phyloP scores from a whole-genome alignment of 2,797 vertebrate species.

The Agapornis canus region DNA sequence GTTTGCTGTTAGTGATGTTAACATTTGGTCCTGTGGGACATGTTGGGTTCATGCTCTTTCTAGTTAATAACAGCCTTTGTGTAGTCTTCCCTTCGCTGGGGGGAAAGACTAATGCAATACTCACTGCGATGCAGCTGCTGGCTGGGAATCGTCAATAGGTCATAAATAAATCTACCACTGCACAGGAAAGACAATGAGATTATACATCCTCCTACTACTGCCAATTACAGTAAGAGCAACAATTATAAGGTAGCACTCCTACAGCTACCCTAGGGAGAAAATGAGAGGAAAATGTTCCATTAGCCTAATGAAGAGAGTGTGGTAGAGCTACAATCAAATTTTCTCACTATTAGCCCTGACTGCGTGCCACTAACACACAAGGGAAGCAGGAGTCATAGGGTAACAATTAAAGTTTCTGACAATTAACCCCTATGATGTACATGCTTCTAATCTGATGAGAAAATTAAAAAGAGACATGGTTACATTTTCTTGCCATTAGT shows the following conservation, averaged over 20 bases:
- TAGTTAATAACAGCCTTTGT: conserved; percentile 75
- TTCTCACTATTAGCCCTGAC: conserved; percentile 78
- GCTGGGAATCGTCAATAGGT: conserved; percentile 76
- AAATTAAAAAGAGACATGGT: conserved; percentile 61
- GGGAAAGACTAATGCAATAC: conserved; percentile 75
- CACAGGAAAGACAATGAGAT: conserved; percentile 83
- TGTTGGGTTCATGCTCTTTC: conserved; percentile 41
- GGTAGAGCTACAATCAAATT: conserved; percentile 70
- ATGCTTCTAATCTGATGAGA: conserved; percentile 69
- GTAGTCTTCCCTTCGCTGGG: conserved; percentile 60
- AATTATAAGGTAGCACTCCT: conserved; percentile 83
- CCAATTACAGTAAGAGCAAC: conserved; percentile 82
- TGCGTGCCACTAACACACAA: conserved; percentile 67
- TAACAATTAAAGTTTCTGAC: conserved; percentile 80
- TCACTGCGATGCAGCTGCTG: conserved; percentile 68
- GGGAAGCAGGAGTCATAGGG: conserved; percentile 71
- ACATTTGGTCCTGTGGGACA: conserved; percentile 66
- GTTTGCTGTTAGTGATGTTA: conserved; percentile 29
- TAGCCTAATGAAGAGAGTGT: conserved; percentile 82
- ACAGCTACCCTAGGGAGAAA: conserved; percentile 81
- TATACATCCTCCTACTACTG: conserved; percentile 81
- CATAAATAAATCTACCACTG: conserved; percentile 78
- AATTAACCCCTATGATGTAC: conserved; percentile 73
- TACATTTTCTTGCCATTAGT: conserved; percentile 54
- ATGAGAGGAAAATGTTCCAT: conserved; percentile 85